Evolutionary conservation across 1,140 invertebrate genomes (phyloP), one percentile per base, ranked within the genome.

Genomic region (Megalonaias nervosa): DNA sequence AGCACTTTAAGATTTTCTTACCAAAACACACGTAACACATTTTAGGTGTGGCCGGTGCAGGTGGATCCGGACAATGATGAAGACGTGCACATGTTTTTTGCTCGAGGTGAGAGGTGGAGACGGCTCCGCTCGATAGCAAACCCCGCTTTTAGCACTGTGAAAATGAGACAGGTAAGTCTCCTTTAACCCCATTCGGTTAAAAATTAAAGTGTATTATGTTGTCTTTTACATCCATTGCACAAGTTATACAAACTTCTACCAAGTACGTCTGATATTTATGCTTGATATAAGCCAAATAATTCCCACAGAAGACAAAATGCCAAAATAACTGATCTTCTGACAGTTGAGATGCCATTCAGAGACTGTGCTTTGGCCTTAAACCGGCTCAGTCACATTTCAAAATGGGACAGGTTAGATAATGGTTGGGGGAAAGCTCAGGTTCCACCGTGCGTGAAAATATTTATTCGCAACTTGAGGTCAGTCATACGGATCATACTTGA

Each of bases 101-200:
- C 87, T 31, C 79, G 83, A 1, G 87, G 87, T 23, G 82, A 87
- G 62, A 65, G 87, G 74, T 94, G 94, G 94, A 93, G 92, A 84
- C 85, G 91, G 5, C 77, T 93, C 9, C 86, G 94, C 56, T 85
- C 89, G 21, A 93, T 93, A 70, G 85, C 94, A 62, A 92, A 92
- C 16, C 93, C 93, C 13, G 90, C 92, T 13, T 94, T 94, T 84
- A 92, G 93, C 2, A 88, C 92, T 4, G 88, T 91, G 6, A 94
- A 94, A 88, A 91, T 94, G 74, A 93, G 91, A 85, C 89, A 90
- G 31, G 94, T 94, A 77, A 65, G 79, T 78, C 31, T 56, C 9
- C 21, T 23, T 12, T 75, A 31, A 68, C n/a, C n/a, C n/a, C 38
- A 48, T 1, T 48, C 38, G 38, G 38, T 48, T 48, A 16, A 48